Evolutionary conservation across 37 sponge, comb jelly and placozoan species (phyloP).

Genomic region (Diacarnus erythraeanus): DNA sequence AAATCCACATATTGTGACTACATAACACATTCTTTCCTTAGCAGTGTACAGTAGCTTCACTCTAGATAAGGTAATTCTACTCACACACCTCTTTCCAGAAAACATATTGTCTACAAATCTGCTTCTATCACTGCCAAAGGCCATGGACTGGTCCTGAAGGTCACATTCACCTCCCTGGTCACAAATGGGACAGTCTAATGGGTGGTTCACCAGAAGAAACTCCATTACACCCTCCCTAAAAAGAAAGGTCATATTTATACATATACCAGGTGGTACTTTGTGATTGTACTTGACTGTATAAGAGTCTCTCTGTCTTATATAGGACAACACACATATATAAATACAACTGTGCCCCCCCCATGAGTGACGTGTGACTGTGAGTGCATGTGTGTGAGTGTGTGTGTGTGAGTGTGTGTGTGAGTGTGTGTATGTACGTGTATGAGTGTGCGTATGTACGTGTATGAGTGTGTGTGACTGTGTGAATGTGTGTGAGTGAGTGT

Average conservation of each 20-base stretch:
- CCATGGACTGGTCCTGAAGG: slow-evolving; percentile 98
- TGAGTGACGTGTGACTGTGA: background rate
- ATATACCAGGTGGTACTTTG: background rate
- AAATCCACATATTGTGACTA: too few relatives aligned
- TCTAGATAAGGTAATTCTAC: too few relatives aligned
- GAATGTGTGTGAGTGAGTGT: background rate
- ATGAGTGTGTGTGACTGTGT: background rate
- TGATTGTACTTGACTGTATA: background rate
- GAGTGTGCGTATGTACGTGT: background rate
- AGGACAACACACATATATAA: too few relatives aligned
- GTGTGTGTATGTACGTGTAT: background rate
- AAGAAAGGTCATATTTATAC: too few relatives aligned
- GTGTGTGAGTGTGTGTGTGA: background rate
- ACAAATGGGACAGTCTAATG: slow-evolving; percentile 98
- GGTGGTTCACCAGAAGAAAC: slow-evolving; percentile 98
- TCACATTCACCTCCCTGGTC: slow-evolving; percentile 99
- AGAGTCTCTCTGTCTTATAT: too few relatives aligned
- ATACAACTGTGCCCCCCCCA: too few relatives aligned
- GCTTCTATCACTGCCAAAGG: slow-evolving; percentile 93
- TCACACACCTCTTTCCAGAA: slow-evolving; percentile 89
- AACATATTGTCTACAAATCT: slow-evolving; percentile 91
- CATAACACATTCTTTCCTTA: too few relatives aligned
- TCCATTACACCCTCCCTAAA: slow-evolving; percentile 97
- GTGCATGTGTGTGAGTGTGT: background rate
- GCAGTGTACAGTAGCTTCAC: too few relatives aligned